Percentiles rank a stretch among this genome's conserved stretches.
These are phyloP conservation scores for Acrocephalus kingi DNA, from an alignment of 2,113 vertebrate species.

Conservation along the genomic window DNA sequence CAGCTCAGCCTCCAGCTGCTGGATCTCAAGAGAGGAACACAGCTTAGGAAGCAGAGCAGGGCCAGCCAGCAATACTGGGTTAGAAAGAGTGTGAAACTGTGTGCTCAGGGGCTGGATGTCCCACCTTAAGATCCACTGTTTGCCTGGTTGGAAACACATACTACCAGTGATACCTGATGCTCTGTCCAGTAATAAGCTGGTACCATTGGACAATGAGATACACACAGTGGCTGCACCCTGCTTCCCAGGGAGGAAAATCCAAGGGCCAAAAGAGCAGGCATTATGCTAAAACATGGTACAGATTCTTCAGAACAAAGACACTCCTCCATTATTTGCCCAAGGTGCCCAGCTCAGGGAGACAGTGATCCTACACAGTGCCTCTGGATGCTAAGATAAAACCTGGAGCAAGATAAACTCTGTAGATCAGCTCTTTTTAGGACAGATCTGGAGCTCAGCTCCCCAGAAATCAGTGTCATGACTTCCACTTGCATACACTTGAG, in stretches of 20 bases:
- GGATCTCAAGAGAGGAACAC: not conserved
- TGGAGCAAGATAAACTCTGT: not conserved
- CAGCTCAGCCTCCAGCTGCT: not conserved
- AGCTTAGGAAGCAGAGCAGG: not conserved
- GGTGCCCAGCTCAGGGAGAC: not conserved
- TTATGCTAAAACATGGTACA: not conserved
- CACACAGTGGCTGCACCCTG: not conserved
- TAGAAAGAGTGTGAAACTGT: not conserved
- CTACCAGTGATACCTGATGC: not conserved
- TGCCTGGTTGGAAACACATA: not conserved
- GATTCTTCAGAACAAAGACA: not conserved
- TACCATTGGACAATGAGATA: not conserved
- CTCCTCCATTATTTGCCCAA: not conserved
- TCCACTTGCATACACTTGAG: accelerated
- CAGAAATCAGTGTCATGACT: not conserved
- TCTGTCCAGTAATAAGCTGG: not conserved
- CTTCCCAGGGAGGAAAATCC: not conserved
- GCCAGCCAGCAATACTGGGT: not conserved
- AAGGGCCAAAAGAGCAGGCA: not conserved
- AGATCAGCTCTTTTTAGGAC: not conserved
- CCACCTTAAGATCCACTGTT: not conserved
- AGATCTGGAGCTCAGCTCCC: not conserved
- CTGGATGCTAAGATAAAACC: not conserved
- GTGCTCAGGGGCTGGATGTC: not conserved
- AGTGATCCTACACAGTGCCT: not conserved